Percentiles rank a stretch among this genome's conserved stretches.
These are phyloP conservation scores for Ectropis crepuscularia DNA, from an alignment of 2,888 invertebrate genomes.

Conservation along the genomic window DNA sequence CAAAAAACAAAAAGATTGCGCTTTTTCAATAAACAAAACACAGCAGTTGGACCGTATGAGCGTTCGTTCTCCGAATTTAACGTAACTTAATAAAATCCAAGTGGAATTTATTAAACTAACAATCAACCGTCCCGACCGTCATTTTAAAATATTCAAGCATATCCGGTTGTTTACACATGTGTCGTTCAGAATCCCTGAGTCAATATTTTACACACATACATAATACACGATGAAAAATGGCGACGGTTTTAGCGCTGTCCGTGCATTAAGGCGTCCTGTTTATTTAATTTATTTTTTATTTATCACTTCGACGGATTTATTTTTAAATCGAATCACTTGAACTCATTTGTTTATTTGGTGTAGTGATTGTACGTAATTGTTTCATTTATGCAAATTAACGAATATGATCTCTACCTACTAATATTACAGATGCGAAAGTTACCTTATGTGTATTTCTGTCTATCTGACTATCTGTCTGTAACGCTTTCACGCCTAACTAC, in stretches of 20 bases:
- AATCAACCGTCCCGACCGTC: slow-evolving; percentile 3
- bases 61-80: too few relatives aligned
- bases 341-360: background rate
- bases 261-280: slow-evolving; percentile 25
- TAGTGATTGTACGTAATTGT: background rate
- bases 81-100: background rate
- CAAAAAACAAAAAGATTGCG: background rate
- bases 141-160: slow-evolving; percentile 5
- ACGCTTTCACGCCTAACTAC: too few relatives aligned
- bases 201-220: slow-evolving; percentile 15
- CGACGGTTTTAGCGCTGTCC: slow-evolving; percentile 8
- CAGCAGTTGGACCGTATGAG: too few relatives aligned
- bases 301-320: background rate
- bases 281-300: slow-evolving; percentile 15
- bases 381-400: background rate
- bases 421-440: too few relatives aligned
- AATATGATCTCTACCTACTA: too few relatives aligned
- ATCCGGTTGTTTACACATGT: slow-evolving; percentile 17
- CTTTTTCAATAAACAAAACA: slow-evolving; percentile 3
- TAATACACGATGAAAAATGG: slow-evolving; percentile 10
- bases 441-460: too few relatives aligned
- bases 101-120: slow-evolving; percentile 1
- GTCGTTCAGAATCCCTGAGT: background rate
- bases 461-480: too few relatives aligned
- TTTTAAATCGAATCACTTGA: background rate